Evolutionary conservation across 2,888 invertebrate genomes (phyloP).

Genomic region (Orchesella flavescens): DNA sequence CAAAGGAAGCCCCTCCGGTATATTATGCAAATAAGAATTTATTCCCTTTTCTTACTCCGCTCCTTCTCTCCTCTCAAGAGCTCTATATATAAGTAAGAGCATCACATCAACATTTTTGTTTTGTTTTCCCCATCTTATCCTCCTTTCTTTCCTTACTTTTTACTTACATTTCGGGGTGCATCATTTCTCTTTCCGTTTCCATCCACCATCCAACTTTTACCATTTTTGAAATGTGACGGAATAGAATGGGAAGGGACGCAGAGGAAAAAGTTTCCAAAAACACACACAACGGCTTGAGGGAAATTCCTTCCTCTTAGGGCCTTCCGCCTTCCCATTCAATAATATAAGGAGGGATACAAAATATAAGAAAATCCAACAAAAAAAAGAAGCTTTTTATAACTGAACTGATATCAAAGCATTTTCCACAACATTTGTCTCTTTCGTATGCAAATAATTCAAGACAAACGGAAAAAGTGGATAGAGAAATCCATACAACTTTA

Average conservation of each 20-base stretch:
- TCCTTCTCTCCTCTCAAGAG: slow-evolving; percentile 1
- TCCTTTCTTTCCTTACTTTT: not conserved
- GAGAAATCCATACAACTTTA: too few relatives aligned
- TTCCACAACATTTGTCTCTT: slow-evolving; percentile 43
- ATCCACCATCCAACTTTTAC: not conserved
- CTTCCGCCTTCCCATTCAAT: too few relatives aligned
- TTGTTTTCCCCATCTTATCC: slow-evolving; percentile 3
- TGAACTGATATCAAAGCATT: not conserved
- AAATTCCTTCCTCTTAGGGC: too few relatives aligned
- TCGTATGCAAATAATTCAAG: slow-evolving; percentile 33
- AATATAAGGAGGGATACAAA: too few relatives aligned
- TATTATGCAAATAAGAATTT: slow-evolving; percentile 63
- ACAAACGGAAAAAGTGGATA: not conserved
- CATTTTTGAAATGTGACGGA: not conserved
- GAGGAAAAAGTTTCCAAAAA: too few relatives aligned
- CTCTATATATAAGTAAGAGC: too few relatives aligned
- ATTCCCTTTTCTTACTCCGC: slow-evolving; percentile 15
- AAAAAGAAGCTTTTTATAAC: too few relatives aligned
- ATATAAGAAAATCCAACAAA: too few relatives aligned
- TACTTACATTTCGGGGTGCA: not conserved
- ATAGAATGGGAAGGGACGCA: not conserved
- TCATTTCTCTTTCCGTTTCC: not conserved
- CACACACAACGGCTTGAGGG: too few relatives aligned
- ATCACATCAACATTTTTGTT: not conserved
- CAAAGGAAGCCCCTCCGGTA: slow-evolving; percentile 34